phyloP scores from a whole-genome alignment of 2,797 vertebrate genomes.

The Lepidocolaptes lacrymiger region DNA sequence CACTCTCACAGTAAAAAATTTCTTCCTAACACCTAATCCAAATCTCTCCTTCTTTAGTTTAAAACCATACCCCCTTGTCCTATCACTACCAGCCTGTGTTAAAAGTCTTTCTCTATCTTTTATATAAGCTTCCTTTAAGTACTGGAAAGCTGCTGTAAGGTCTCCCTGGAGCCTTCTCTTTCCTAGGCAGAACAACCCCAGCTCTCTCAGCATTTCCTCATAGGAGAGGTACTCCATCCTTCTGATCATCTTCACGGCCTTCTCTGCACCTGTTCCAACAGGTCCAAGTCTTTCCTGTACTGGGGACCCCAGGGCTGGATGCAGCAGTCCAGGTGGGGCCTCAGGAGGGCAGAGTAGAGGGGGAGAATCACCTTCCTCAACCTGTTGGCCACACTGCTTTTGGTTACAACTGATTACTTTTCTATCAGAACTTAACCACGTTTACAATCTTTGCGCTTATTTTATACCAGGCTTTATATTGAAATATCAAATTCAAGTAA shows the following conservation, averaged over 20 bases:
- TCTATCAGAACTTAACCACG: not conserved
- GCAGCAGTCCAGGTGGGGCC: not conserved
- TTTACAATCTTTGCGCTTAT: not conserved
- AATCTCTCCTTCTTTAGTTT: not conserved
- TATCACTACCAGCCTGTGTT: not conserved
- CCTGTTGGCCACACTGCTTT: not conserved
- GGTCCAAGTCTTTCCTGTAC: not conserved
- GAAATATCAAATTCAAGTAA: not conserved
- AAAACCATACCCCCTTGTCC: not conserved
- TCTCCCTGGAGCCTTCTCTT: not conserved
- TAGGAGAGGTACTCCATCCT: not conserved
- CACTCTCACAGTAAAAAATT: not conserved
- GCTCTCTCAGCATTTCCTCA: not conserved
- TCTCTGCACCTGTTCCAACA: not conserved
- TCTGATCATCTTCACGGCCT: not conserved
- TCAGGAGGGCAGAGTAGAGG: not conserved
- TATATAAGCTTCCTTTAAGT: not conserved
- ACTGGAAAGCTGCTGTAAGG: not conserved
- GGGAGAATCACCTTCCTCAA: not conserved
- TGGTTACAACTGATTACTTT: not conserved
- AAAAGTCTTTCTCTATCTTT: not conserved
- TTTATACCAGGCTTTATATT: not conserved
- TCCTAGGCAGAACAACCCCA: not conserved
- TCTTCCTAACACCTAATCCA: not conserved
- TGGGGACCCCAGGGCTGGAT: not conserved